A percentile compares a stretch with the other conserved stretches of the same genome.
Conservation (phyloP, 2,888 invertebrate genomes). For the Limnephilus rhombicus region DNA sequence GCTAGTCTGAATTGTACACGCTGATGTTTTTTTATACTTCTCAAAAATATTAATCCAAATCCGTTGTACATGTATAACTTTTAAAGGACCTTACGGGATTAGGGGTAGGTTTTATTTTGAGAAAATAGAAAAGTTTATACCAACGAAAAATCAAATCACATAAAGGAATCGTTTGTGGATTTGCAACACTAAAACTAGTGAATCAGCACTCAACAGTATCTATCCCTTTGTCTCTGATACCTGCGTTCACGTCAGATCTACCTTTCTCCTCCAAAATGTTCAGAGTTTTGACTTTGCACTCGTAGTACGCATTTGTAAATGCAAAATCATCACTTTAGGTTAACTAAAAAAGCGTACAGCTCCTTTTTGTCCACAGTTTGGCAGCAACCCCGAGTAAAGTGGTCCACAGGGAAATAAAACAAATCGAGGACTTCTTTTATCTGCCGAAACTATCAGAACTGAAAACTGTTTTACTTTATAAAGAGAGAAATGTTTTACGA, state of each 20-base stretch:
- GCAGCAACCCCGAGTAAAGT: neutral
- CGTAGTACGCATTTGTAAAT: neutral
- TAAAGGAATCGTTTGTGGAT: neutral
- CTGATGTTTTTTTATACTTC: too few relatives aligned
- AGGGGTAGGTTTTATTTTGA: neutral
- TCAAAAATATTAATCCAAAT: too few relatives aligned
- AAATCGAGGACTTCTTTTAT: constrained; percentile 23
- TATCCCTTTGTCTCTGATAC: neutral
- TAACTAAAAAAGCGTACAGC: neutral
- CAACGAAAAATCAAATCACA: neutral
- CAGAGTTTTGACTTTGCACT: neutral
- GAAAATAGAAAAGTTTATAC: neutral
- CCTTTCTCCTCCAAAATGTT: neutral
- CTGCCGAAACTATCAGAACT: neutral
- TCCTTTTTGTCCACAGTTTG: neutral
- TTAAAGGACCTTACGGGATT: too few relatives aligned
- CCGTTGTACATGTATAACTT: too few relatives aligned
- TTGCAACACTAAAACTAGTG: neutral
- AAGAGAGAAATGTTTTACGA: neutral
- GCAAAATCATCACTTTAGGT: neutral
- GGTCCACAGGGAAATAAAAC: constrained; percentile 24
- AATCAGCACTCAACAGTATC: neutral
- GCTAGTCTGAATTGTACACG: too few relatives aligned
- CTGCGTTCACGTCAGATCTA: neutral
- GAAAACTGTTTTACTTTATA: neutral